Conservation (phyloP, 64 coral and sea anemone genomes). For the Platygyra sinensis region DNA sequence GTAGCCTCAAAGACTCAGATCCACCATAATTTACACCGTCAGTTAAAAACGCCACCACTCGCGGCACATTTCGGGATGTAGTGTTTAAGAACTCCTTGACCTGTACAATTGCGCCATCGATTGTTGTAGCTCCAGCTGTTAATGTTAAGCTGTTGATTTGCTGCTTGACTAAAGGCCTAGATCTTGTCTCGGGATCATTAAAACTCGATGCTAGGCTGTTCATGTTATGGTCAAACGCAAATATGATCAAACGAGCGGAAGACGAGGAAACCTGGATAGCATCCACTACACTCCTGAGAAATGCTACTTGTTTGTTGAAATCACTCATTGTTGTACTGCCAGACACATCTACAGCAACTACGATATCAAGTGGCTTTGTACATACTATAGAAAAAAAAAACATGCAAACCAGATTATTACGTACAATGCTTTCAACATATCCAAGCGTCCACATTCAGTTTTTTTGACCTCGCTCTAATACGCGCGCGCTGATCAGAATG, state of each 20-base stretch:
- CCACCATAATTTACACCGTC: constrained; percentile 31
- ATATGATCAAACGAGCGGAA: not conserved
- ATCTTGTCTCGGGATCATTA: not conserved
- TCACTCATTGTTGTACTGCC: not conserved
- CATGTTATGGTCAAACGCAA: not conserved
- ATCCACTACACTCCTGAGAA: not conserved
- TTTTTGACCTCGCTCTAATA: too few species aligned
- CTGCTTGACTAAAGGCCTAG: not conserved
- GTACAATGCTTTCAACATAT: too few species aligned
- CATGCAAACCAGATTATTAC: not conserved
- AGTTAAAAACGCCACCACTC: constrained; percentile 3
- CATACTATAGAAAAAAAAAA: not conserved
- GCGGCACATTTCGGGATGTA: not conserved
- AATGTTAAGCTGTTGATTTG: constrained; percentile 3
- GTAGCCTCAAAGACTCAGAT: not conserved
- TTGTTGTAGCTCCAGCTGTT: not conserved
- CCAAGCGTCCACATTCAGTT: too few species aligned
- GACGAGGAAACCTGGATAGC: not conserved
- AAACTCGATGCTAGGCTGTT: not conserved
- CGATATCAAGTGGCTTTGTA: not conserved
- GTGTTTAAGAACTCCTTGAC: not conserved
- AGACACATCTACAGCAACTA: constrained; percentile 26
- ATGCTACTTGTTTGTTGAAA: not conserved
- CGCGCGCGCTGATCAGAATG: too few species aligned
- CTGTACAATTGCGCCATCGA: not conserved